These are phyloP conservation scores for Glossophaga mutica DNA, from an alignment of 2,797 vertebrate genomes.

Conservation along the genomic window DNA sequence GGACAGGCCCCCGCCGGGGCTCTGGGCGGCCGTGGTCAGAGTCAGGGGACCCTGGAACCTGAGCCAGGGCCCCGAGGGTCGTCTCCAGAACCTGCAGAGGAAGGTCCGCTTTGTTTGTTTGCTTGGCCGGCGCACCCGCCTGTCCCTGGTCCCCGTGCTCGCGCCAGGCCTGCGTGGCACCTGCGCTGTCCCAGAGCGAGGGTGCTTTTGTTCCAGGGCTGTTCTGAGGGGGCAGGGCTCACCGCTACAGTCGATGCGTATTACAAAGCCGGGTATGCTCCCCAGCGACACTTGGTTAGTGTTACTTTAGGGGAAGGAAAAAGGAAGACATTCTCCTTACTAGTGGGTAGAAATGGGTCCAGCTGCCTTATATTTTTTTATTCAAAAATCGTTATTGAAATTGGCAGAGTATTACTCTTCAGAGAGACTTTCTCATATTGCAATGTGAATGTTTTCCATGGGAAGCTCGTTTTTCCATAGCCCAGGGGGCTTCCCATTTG, in stretches of 20 bases:
- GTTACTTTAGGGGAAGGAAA: not conserved
- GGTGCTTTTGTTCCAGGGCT: not conserved
- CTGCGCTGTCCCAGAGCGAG: fast-evolving
- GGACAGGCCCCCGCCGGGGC: not conserved
- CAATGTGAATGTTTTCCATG: constrained; percentile 35
- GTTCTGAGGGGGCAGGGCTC: fast-evolving
- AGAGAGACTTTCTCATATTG: not conserved
- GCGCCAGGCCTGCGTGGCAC: fast-evolving
- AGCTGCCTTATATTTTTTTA: not conserved
- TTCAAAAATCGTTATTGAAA: constrained; percentile 7
- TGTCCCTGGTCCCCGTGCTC: not conserved
- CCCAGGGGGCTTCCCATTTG: constrained; percentile 46
- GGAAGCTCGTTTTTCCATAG: constrained; percentile 38
- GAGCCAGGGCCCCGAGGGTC: fast-evolving
- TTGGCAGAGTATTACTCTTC: not conserved
- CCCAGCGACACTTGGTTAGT: not conserved
- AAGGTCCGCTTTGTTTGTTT: not conserved
- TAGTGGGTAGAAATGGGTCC: not conserved
- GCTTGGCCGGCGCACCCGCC: not conserved
- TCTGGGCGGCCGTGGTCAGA: not conserved
- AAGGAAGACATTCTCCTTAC: not conserved
- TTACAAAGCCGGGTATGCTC: not conserved
- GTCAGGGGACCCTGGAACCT: not conserved
- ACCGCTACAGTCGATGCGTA: not conserved
- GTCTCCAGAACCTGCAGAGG: not conserved